Evolutionary conservation across 2,888 invertebrate genomes (phyloP).

Genomic region (Ditula angustiorana): DNA sequence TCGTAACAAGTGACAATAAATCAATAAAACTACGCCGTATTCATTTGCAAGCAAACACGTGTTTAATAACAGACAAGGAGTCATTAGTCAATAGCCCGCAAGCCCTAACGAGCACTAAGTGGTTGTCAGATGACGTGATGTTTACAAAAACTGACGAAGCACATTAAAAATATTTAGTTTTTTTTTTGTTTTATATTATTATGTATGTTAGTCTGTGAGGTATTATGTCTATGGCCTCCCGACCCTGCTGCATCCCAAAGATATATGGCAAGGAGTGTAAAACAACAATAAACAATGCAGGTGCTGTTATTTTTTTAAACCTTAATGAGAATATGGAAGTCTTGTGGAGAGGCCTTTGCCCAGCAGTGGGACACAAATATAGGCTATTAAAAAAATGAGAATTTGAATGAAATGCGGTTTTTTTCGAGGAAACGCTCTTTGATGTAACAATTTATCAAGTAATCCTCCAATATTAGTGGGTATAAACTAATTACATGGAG

Average conservation of each 20-base stretch:
- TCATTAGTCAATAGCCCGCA: not conserved
- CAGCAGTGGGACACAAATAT: too few species aligned
- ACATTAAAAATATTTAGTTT: too few species aligned
- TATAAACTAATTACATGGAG: not conserved
- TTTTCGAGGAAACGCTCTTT: not conserved
- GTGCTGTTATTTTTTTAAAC: too few species aligned
- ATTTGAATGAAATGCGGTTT: not conserved
- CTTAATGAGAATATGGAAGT: too few species aligned
- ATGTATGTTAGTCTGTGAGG: too few species aligned
- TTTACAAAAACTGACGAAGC: not conserved
- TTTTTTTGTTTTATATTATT: too few species aligned
- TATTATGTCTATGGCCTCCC: too few species aligned
- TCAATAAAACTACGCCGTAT: slow-evolving; percentile 16
- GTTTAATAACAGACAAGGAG: slow-evolving; percentile 7
- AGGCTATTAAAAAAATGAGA: not conserved
- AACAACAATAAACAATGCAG: too few species aligned
- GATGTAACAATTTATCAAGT: not conserved
- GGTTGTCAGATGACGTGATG: slow-evolving; percentile 9
- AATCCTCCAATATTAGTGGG: not conserved
- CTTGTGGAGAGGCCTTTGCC: too few species aligned
- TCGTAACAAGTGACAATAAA: slow-evolving; percentile 8
- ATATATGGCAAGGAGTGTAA: too few species aligned
- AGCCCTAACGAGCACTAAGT: not conserved
- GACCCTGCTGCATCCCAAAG: too few species aligned
- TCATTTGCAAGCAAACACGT: slow-evolving; percentile 19